These are phyloP conservation scores for Teinopalpus imperialis DNA, from an alignment of 2,888 invertebrate species.

Conservation along the genomic window DNA sequence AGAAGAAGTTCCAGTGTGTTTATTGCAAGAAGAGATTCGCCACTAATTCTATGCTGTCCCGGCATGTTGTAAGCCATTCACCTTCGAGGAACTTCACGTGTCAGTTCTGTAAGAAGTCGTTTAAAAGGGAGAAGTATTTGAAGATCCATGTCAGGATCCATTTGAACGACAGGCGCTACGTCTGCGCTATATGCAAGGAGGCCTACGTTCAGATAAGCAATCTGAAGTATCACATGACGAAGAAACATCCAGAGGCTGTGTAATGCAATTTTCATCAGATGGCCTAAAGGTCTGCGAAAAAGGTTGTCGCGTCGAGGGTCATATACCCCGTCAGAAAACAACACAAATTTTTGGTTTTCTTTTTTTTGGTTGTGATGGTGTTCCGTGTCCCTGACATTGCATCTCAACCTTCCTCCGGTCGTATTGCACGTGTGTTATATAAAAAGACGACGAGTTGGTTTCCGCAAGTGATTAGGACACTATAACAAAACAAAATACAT, in stretches of 20 bases:
- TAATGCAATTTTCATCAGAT: too few species aligned
- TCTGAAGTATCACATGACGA: conserved; percentile 1
- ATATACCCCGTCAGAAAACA: too few species aligned
- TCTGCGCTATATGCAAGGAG: conserved; percentile 49
- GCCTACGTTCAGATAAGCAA: conserved; percentile 33
- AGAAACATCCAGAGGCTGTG: conserved; percentile 2
- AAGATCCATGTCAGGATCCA: conserved; percentile 34
- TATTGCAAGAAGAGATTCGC: conserved; percentile 72
- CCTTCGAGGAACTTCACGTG: conserved; percentile 41
- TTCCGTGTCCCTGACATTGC: too few species aligned
- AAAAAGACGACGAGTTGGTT: too few species aligned
- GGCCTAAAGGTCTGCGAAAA: too few species aligned
- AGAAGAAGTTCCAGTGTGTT: conserved; percentile 59
- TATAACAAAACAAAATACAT: too few species aligned
- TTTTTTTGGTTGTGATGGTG: too few species aligned
- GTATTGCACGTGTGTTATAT: too few species aligned
- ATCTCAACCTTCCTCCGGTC: too few species aligned
- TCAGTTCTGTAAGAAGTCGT: conserved; percentile 37
- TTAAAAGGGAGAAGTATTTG: conserved; percentile 39
- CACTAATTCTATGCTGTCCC: conserved; percentile 38
- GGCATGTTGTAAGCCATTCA: conserved; percentile 41
- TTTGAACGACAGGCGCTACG: conserved; percentile 35
- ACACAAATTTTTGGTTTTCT: too few species aligned
- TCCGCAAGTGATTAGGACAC: too few species aligned
- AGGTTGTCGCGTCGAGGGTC: too few species aligned